Evolutionary conservation across 2,888 invertebrate genomes (phyloP), one percentile per base, ranked within the genome.

Genomic region (Xestobium rufovillosum): DNA sequence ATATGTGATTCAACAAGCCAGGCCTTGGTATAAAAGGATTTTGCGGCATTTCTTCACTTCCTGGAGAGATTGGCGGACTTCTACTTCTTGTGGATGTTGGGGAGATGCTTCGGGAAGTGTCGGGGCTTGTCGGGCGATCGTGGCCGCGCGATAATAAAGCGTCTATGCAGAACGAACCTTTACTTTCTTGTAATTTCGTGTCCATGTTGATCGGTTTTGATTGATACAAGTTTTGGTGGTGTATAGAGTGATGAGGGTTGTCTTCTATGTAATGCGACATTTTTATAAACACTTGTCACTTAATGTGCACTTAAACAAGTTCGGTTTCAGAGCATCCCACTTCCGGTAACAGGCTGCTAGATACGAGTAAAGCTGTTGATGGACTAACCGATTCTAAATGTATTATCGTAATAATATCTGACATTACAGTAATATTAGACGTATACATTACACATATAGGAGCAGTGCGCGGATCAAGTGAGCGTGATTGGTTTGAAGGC

Each of bases 151-250:
- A 87, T 2, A 92, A 65, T 2, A 92, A 64, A 0, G 91, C 90
- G 56, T 92, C 92, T 48, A 92, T 92, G 58, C 91, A 89, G 58
- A 92, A 92, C 0, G 90, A 89, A 34, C 85, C 59, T 48, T 66
- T 67, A 37, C 53, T 60, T 45, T 65, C 64, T 38, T 59, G 61
- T 12, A 64, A 51, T 49, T 64, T 64, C n/a, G 64, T 63, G 41
- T 63, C 62, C 60, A 64, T 61, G 38, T 57, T 57, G n/a, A 57
- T 11, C 3, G 55, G 55, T 40, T 56, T 56, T 16, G 50, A 45
- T 41, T 60, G 28, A 27, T 52, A 52, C 38, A 51, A 50, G 29
- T 55, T 47, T 37, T 50, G 49, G 25, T 44, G 43, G 16, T 53
- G 53, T 41, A 58, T 6, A 19, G 23, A 35, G 31, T 56, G 26